Base-by-base conservation (phyloP, 2,888 invertebrate genomes). In the Apotomis capreana region DNA sequence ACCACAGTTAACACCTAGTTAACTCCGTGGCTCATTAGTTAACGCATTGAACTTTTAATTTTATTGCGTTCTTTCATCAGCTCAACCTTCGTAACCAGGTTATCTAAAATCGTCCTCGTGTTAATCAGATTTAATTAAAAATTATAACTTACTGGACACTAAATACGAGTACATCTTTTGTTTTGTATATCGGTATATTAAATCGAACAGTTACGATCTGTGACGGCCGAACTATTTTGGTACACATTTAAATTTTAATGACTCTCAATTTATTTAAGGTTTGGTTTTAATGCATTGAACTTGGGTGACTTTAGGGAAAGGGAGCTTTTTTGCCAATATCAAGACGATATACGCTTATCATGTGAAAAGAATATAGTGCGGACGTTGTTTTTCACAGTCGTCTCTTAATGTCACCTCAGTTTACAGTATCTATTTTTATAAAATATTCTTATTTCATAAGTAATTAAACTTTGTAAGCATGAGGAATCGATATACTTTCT, bases 101-200 rank as follows among this genome's bases (percentile, higher is more conserved):
- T 61, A 71, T 71, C 71, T 52, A 12, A 51, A 57, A 62, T 71
- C 67, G 61, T 71, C 67, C 70, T 61, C 61, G 67, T 61, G 15
- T 51, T 67, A 51, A 51, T 51, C 67, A 37, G 58, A 59, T 58
- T 58, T 58, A 58, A 40, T 67, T 65, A 40, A 6, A 40, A 40
- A 26, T 26, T 26, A 55, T 64, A 26, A 55, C 12, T 57, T 36
- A n/a, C 46, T 57, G 36, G 5, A 57, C 46, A 36, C n/a, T n/a
- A 65, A 65, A 57, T 46, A 46, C 26, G n/a, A 26, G 13, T 3
- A 15, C 40, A 40, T 54, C 40, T 15, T 40, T 54, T 64, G 40
- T 40, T 61, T 60, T 61, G 46, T 44, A 6, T 44, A 44, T 44
- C 64, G 44, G 15, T 15, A 13, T 6, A 37, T 6, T 62, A 36